Base-by-base conservation (phyloP, 1,140 invertebrate species). In the Batillaria attramentaria region DNA sequence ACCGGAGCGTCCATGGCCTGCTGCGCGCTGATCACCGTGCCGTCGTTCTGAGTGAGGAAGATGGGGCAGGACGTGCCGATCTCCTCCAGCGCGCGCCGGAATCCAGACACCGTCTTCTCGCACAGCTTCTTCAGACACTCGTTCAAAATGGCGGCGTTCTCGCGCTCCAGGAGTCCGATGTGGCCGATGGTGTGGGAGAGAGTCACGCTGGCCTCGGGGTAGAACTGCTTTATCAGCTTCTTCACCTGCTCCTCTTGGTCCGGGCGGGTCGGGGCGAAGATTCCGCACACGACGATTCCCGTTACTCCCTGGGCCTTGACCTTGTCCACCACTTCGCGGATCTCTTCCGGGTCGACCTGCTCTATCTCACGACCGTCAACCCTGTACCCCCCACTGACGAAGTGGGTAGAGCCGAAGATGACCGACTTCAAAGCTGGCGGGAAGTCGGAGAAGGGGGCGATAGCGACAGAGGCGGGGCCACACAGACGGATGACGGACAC, bases 101-200 rank as follows among this genome's bases (percentile, higher is more conserved):
- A 90, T 1, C 87, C 84, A 18, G 78, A 69, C 18, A 89, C 82
- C 2, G 88, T 89, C 43, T 79, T 70, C 72, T 46, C 72, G 43
- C 85, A 86, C 8, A 89, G 73, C n/a, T 85, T 85, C 70, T 88
- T 89, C 20, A 90, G 78, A 72, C 84, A 79, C 66, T 89, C 89
- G 70, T 90, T 90, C 8, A 90, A 72, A 50, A 90, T 86, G 16
- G 89, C 81, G 3, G 88, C 89, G 79, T 89, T 90, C 79, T 90
- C 89, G 50, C 89, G 77, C 72, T 89, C 86, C 28, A 89, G 76
- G 10, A 90, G 57, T 6, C 89, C 87, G n/a, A 88, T 78, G 46
- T 87, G 84, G 4, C 87, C 89, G 41, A 90, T 86, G 66, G 81
- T 78, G 72, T 88, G 81, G 6, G 88, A 87, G 13, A 87, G 39